Conservation (phyloP, 2,797 vertebrate species). For the Urocyon cinereoargenteus region DNA sequence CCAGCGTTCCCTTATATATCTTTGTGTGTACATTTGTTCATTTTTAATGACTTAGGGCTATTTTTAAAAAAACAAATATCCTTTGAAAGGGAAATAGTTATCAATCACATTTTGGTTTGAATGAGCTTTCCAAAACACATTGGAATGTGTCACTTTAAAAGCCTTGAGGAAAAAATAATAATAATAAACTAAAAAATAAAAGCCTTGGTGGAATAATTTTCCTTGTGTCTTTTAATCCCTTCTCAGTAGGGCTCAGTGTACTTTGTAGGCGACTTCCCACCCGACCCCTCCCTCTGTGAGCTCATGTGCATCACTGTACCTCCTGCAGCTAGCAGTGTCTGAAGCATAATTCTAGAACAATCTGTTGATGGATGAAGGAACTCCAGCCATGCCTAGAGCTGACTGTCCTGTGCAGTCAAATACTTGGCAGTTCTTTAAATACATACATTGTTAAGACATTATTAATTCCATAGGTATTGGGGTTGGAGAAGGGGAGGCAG, state of each 20-base stretch:
- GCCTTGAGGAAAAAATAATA: not conserved
- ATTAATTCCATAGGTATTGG: not conserved
- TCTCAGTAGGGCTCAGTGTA: not conserved
- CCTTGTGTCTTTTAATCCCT: not conserved
- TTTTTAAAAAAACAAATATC: not conserved
- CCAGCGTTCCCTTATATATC: not conserved
- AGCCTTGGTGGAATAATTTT: not conserved
- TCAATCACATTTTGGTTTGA: not conserved
- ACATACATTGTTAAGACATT: not conserved
- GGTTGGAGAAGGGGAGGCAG: fast-evolving
- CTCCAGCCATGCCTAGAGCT: not conserved
- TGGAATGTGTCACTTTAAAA: not conserved
- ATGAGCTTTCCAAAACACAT: not conserved
- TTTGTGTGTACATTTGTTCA: not conserved
- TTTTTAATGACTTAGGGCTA: not conserved
- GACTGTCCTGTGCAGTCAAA: not conserved
- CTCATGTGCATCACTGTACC: not conserved
- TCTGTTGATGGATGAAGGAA: not conserved
- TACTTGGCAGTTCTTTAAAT: not conserved
- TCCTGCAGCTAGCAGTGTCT: not conserved
- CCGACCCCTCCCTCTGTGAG: not conserved
- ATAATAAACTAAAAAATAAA: not conserved
- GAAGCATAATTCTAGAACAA: not conserved
- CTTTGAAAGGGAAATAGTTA: not conserved
- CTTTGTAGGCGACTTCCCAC: not conserved